A percentile compares a stretch with the other conserved stretches of the same genome.
These are phyloP conservation scores for Hypothenemus hampei DNA, from an alignment of 1,140 invertebrate species.

Conservation along the genomic window DNA sequence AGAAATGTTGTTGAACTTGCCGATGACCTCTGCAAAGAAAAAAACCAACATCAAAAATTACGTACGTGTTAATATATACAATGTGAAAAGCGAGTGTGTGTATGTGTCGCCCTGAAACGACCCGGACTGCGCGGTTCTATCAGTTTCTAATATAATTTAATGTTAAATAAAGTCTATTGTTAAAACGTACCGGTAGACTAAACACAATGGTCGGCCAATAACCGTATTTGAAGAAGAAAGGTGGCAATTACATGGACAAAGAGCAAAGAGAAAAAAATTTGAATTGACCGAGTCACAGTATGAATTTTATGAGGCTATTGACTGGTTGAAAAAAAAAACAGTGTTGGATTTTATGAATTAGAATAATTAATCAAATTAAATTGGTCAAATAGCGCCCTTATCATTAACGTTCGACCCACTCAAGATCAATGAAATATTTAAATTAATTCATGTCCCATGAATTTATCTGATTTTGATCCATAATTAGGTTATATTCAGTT, in stretches of 20 bases:
- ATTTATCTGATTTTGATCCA: no score
- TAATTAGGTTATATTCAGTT: no score
- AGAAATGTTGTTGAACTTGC: no score
- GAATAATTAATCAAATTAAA: no score
- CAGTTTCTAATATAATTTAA: slow-evolving; percentile 17
- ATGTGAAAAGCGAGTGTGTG: background rate
- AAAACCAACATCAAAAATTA: no score
- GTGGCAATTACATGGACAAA: slow-evolving; percentile 17
- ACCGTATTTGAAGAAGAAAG: slow-evolving; percentile 10
- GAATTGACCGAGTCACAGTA: slow-evolving; percentile 5
- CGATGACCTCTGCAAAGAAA: no score
- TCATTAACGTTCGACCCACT: no score
- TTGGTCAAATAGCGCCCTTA: no score
- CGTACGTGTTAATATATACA: no score
- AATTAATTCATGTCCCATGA: no score
- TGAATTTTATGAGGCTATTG: slow-evolving; percentile 17
- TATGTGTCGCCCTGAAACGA: background rate
- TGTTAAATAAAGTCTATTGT: slow-evolving; percentile 13
- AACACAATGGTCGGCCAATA: slow-evolving; percentile 14
- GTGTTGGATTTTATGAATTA: no score
- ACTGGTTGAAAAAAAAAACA: slow-evolving; percentile 5
- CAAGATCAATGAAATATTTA: no score
- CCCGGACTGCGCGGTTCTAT: slow-evolving; percentile 4
- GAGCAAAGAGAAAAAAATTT: slow-evolving; percentile 12
- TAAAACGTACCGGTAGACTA: slow-evolving; percentile 7